Base-by-base conservation (phyloP, 2,888 invertebrate species). In the Myathropa florea region DNA sequence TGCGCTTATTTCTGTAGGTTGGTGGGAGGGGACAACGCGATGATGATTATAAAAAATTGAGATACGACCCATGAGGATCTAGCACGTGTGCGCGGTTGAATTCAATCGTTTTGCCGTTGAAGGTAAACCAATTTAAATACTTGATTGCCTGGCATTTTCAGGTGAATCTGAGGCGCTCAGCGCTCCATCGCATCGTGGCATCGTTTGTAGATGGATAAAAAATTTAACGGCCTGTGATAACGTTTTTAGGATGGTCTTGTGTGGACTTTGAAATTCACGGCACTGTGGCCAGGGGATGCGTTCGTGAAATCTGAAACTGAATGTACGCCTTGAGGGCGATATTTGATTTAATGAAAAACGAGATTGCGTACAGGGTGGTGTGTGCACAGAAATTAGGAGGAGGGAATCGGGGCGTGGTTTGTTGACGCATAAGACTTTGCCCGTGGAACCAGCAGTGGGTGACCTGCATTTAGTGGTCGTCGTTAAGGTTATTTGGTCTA, bases 41-140 rank as follows among this genome's bases (percentile, higher is more conserved):
- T 7, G 18, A 46, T 46, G 46, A 46, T 46, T 46, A 46, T 46
- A 46, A 36, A 36, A 63, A 23, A 33, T 64, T 33, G 24, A 73
- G 24, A 59, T 12, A 30, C 18, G 46, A 65, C n/a, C 59, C 46
- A 7, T 28, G 26, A 18, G 46, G n/a, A 36, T 67, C 55, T 61
- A 77, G 55, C 68, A 63, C 61, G 55, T 68, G 68, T 68, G 68
- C 12, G n/a, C 46, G 28, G 30, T 68, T 68, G 53, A 70, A 77
- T 63, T 70, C 53, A 55, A 55, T 23, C 33, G 26, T 24, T n/a
- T 70, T 26, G 33, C 21, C 46, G 55, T n/a, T 30, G 46, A 26
- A 55, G 68, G 4, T 63, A 36, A 70, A 68, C 77, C 77, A 77
- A 70, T 77, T 77, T 77, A 67, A 77, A 77, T 77, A 77, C 55